Conservation (phyloP, 2,888 invertebrate genomes). For the Orthonychiurus folsomi region DNA sequence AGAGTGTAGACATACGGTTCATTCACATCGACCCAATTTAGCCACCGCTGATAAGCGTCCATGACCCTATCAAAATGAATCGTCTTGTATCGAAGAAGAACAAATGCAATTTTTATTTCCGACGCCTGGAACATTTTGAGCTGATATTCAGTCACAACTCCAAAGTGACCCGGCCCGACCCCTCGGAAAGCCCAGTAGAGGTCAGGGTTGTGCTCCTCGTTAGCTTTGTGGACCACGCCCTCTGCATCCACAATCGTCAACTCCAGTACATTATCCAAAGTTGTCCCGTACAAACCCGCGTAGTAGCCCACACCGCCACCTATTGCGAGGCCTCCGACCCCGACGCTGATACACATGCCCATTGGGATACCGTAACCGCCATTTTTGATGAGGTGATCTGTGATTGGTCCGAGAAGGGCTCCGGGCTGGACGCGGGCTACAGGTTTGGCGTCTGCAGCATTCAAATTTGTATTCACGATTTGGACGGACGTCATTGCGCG, state of each 20-base stretch:
- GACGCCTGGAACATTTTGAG: not conserved
- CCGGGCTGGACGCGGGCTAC: not conserved
- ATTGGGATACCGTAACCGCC: not conserved
- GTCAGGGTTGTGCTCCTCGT: not conserved
- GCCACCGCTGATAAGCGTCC: not conserved
- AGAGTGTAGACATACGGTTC: not conserved
- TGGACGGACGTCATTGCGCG: not conserved
- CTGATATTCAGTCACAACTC: not conserved
- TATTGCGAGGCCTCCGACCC: not conserved
- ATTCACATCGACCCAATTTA: not conserved
- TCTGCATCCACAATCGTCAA: constrained; percentile 1
- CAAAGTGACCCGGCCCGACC: not conserved
- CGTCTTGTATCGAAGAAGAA: not conserved
- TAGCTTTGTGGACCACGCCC: not conserved
- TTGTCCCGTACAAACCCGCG: not conserved
- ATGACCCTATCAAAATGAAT: not conserved
- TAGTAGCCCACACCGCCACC: not conserved
- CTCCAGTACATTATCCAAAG: not conserved
- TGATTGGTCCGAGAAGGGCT: not conserved
- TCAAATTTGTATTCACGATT: no score
- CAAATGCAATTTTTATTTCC: not conserved
- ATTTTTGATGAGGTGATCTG: not conserved
- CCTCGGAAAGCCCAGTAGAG: constrained; percentile 4
- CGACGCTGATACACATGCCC: not conserved
- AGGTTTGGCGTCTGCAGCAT: not conserved